These are phyloP conservation scores for Galeopterus variegatus DNA, from an alignment of 2,113 vertebrate genomes.

Conservation along the genomic window DNA sequence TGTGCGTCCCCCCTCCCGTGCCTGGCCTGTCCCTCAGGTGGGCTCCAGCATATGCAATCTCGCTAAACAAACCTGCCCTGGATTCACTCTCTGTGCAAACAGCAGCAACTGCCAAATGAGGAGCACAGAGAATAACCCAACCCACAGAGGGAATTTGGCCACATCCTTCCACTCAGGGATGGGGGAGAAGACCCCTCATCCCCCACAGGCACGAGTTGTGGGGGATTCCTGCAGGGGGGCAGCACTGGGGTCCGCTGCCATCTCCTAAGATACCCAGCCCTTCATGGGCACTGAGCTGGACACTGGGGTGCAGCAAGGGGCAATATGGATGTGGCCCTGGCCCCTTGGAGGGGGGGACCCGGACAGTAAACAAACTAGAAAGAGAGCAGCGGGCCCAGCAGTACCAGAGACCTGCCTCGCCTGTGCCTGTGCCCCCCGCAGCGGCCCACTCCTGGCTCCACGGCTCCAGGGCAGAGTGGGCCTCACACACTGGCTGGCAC, in stretches of 20 bases:
- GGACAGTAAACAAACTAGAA: too few relatives aligned
- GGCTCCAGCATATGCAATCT: neutral
- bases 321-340: neutral
- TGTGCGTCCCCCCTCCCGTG: rapidly evolving
- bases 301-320: rapidly evolving
- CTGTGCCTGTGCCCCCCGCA: neutral
- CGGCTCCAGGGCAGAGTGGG: neutral
- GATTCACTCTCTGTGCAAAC: neutral
- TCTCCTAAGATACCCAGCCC: neutral
- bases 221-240: neutral
- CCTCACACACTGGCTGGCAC: too few relatives aligned
- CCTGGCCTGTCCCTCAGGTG: rapidly evolving
- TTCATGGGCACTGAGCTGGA: neutral
- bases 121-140: neutral
- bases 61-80: neutral
- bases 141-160: neutral
- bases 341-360: too few relatives aligned
- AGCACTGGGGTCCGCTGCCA: neutral
- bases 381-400: neutral
- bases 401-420: neutral
- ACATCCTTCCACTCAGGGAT: neutral
- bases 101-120: neutral
- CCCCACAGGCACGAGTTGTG: rapidly evolving
- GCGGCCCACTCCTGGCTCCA: neutral
- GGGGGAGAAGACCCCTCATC: rapidly evolving